These are phyloP conservation scores for Globicephala melas DNA, from an alignment of 2,113 vertebrate genomes.

Conservation along the genomic window DNA sequence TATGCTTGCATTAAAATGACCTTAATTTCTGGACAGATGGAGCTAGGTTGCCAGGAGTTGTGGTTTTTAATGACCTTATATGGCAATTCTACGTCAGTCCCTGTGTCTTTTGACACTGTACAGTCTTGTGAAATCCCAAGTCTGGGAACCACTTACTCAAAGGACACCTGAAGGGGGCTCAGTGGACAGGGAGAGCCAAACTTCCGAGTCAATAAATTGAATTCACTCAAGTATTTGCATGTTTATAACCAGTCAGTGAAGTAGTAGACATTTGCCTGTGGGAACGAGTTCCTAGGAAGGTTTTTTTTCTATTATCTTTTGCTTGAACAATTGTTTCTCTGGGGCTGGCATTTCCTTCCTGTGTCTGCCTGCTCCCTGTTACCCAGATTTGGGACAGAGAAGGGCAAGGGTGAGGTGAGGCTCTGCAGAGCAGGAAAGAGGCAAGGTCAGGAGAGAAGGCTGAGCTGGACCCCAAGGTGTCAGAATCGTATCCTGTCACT, in stretches of 20 bases:
- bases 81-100: not conserved
- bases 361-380: not conserved
- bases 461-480: not conserved
- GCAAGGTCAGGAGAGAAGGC: not conserved
- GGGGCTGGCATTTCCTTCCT: not conserved
- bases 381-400: not conserved
- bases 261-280: not conserved
- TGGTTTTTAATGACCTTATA: not conserved
- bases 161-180: not conserved
- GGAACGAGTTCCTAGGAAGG: not conserved
- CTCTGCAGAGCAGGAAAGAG: not conserved
- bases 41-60: not conserved
- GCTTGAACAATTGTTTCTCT: not conserved
- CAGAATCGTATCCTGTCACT: not conserved
- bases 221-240: not conserved
- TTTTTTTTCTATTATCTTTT: not conserved
- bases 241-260: not conserved
- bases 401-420: not conserved
- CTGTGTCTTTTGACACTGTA: not conserved
- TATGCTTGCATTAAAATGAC: not conserved
- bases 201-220: not conserved
- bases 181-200: not conserved
- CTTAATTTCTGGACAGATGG: not conserved
- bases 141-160: not conserved
- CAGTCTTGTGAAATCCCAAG: not conserved